Conservation (phyloP, 2,888 invertebrate genomes). For the Cenopis cana region DNA sequence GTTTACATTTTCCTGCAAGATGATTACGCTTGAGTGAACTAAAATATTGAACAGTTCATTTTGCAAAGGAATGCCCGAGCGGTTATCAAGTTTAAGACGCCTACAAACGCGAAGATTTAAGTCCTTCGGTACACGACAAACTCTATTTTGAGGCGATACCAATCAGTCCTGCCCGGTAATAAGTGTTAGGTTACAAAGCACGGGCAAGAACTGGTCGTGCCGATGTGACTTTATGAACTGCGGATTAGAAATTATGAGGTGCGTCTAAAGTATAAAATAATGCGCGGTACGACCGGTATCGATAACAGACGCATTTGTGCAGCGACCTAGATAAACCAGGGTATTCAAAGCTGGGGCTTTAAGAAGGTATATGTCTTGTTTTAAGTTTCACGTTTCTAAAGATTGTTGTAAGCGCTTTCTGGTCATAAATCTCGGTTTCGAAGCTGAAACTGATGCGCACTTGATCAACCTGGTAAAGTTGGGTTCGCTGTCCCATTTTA, state of each 20-base stretch:
- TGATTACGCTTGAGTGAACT: background rate
- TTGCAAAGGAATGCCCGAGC: conserved; percentile 44
- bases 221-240: conserved; percentile 62
- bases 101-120: conserved; percentile 55
- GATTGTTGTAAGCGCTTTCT: conserved; percentile 33
- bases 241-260: conserved; percentile 63
- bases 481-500: conserved; percentile 36
- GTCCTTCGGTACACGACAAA: conserved; percentile 52
- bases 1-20: background rate
- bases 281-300: conserved; percentile 50
- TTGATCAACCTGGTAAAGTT: conserved; percentile 70
- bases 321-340: conserved; percentile 36
- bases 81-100: conserved; percentile 54
- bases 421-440: conserved; percentile 66
- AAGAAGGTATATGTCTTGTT: conserved; percentile 22
- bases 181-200: conserved; percentile 66
- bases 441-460: conserved; percentile 71
- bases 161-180: conserved; percentile 61
- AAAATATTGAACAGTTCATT: conserved; percentile 22
- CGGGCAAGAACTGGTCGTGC: conserved; percentile 56
- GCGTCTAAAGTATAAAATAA: conserved; percentile 57
- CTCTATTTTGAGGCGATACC: conserved; percentile 58
- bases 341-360: conserved; percentile 20
- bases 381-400: conserved; percentile 11
- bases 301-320: conserved; percentile 42